These are phyloP conservation scores for Coccyzus lansbergi DNA, from an alignment of 2,797 vertebrate species.

Conservation along the genomic window DNA sequence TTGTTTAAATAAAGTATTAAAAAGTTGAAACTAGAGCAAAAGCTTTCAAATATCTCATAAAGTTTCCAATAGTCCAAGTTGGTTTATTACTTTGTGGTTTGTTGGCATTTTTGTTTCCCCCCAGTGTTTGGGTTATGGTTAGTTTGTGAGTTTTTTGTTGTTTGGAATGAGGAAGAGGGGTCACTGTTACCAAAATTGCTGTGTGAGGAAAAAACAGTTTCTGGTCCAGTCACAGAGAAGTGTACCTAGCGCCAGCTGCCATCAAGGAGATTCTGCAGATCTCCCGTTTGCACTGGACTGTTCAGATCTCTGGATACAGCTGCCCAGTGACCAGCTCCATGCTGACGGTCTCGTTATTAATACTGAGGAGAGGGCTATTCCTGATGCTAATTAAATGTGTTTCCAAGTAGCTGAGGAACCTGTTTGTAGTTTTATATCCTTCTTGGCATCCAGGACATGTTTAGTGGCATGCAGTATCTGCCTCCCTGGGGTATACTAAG, in stretches of 20 bases:
- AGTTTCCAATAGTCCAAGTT: not conserved
- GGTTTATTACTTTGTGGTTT: not conserved
- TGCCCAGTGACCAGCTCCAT: fast-evolving
- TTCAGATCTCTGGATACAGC: fast-evolving
- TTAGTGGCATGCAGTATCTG: constrained; percentile 15
- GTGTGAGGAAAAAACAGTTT: not conserved
- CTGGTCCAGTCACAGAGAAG: not conserved
- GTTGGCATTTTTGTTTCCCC: not conserved
- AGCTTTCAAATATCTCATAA: not conserved
- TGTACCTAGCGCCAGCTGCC: fast-evolving
- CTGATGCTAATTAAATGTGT: not conserved
- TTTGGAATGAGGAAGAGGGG: not conserved
- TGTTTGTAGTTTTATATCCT: not conserved
- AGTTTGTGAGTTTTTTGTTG: fast-evolving
- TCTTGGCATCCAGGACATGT: not conserved
- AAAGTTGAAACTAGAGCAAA: not conserved
- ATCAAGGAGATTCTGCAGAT: fast-evolving
- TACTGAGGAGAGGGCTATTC: fast-evolving
- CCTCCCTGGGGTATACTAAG: not conserved
- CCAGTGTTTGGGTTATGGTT: no score
- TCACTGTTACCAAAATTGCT: not conserved
- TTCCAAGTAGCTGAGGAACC: not conserved
- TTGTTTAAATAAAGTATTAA: not conserved
- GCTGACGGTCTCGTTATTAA: not conserved
- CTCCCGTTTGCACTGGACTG: not conserved